These are phyloP conservation scores for Lophotriccus pileatus DNA, from an alignment of 2,797 vertebrate genomes.

Conservation along the genomic window DNA sequence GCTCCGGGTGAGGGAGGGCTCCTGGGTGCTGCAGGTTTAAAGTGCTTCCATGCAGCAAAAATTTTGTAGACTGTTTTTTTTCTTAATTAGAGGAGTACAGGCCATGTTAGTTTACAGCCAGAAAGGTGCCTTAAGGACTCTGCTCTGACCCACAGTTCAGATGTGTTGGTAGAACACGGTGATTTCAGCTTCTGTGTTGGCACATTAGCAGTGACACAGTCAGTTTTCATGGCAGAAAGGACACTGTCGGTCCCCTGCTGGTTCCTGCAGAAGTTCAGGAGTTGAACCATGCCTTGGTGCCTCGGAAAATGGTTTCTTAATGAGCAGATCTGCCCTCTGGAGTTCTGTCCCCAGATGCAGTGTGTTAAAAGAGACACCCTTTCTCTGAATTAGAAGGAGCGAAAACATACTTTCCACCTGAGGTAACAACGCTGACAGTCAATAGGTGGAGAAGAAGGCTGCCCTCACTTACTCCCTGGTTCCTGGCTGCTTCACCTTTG, in stretches of 20 bases:
- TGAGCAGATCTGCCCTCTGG: neutral
- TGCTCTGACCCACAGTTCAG: neutral
- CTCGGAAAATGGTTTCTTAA: neutral
- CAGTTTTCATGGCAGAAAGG: neutral
- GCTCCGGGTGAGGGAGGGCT: neutral
- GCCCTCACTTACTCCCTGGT: neutral
- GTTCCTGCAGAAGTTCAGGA: neutral
- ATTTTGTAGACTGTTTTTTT: neutral
- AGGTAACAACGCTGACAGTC: neutral
- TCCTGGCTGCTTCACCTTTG: neutral
- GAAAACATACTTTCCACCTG: neutral
- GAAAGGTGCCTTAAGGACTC: neutral
- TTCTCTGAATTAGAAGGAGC: neutral
- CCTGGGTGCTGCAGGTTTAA: neutral
- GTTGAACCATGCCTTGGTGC: neutral
- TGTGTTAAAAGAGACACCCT: neutral
- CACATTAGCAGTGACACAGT: neutral
- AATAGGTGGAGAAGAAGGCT: neutral
- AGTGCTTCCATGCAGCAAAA: neutral
- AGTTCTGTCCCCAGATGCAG: neutral
- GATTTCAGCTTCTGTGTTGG: neutral
- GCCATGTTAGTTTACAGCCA: neutral
- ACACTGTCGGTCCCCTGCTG: neutral
- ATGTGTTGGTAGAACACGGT: neutral
- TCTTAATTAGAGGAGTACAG: neutral